Evolutionary conservation across 1,140 invertebrate genomes (phyloP), one percentile per base, ranked within the genome.

Genomic region (Philopotamus ludificatus): DNA sequence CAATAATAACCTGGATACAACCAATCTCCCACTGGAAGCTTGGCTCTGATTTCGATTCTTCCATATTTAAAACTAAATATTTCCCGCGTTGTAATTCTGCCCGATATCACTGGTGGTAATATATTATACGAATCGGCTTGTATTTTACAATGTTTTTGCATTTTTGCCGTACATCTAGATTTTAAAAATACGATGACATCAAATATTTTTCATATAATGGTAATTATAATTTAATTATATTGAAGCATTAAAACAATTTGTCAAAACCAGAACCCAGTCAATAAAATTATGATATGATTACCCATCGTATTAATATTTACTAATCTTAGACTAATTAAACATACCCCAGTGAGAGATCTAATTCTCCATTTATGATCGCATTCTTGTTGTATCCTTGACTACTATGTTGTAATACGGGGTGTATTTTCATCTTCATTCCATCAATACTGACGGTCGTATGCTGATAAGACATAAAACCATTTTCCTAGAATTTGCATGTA

Each of bases 1-100:
- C n/a, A n/a, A 53, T n/a, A 53, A 18, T 26, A 75, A 86, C 88
- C 85, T 75, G 90, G 90, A 83, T 88, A 88, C 1, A 92, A 67
- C 90, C 90, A 93, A 74, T 89, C 88, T 41, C 90, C 90, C 68
- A 79, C 76, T 0, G 91, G 89, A 70, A 92, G 74, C 74, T 89
- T 91, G 0, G 90, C 90, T 9, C 83, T 79, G 3, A 92, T 81
- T 74, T 92, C 89, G 12, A 93, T 81, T 72, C 81, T 83, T 9
- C 90, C 90, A 70, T 87, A 92, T 66, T 82, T 84, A 73, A 90
- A 89, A 65, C 76, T 79, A 68, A 92, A 90, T 15, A 76, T 79
- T 28, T 85, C 76, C 61, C 83, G 84, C 0, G 89, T 89, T 16
- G 84, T 83, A 23, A 93, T 73, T 69, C 85, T 82, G 2, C 86